A percentile compares a stretch with the other conserved stretches of the same genome.
These are phyloP conservation scores for Brachionus asplanchnoidis DNA, from an alignment of 1,140 invertebrate species.

Conservation along the genomic window DNA sequence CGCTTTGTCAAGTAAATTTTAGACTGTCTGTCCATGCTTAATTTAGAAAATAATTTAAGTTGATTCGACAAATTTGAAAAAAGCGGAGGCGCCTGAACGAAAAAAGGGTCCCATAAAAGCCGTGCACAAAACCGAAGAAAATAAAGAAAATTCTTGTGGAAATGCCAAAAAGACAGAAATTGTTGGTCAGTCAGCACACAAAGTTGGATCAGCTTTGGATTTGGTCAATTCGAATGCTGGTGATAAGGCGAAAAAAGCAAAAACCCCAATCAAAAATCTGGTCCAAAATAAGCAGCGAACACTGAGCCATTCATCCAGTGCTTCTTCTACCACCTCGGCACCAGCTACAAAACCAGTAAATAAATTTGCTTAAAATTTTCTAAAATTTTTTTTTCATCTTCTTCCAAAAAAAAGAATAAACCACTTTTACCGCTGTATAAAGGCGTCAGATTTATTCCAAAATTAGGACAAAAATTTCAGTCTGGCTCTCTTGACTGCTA, in stretches of 20 bases:
- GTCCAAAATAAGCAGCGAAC: not conserved
- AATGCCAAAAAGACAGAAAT: not conserved
- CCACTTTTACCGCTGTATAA: slow-evolving; percentile 8
- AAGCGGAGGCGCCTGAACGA: not conserved
- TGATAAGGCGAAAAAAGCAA: not conserved
- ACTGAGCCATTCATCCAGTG: not conserved
- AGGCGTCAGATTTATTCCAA: slow-evolving; percentile 30
- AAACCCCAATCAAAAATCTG: not conserved
- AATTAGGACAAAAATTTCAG: slow-evolving; percentile 3
- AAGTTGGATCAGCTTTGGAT: slow-evolving; percentile 18
- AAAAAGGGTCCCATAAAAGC: slow-evolving; percentile 2
- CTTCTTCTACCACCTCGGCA: not conserved
- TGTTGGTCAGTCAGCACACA: not conserved
- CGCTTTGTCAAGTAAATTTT: not conserved
- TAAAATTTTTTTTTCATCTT: not conserved
- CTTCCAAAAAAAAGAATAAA: not conserved
- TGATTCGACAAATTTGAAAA: slow-evolving; percentile 4
- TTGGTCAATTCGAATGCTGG: not conserved
- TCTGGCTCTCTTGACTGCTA: not conserved
- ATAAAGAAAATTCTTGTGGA: not conserved
- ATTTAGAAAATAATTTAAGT: not conserved
- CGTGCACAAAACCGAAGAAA: not conserved
- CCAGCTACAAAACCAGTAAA: not conserved
- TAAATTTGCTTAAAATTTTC: not conserved
- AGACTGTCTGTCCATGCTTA: too few species aligned